phyloP scores from a whole-genome alignment of 1,140 invertebrate species.

The Aricia agestis region DNA sequence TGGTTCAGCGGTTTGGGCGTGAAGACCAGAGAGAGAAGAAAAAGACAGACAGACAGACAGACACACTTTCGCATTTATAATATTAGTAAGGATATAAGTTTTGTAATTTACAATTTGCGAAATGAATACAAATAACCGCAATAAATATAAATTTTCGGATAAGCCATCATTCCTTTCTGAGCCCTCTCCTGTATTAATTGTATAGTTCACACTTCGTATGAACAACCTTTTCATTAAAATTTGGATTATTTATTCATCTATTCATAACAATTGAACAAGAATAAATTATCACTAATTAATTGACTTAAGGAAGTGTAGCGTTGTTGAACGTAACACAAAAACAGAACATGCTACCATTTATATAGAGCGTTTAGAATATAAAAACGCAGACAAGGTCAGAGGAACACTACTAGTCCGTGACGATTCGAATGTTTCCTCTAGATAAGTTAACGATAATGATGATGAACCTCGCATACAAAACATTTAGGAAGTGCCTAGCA shows the following conservation, averaged over 20 bases:
- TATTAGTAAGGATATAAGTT: too few relatives aligned
- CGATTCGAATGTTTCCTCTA: background rate
- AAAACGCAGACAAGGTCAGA: background rate
- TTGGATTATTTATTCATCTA: background rate
- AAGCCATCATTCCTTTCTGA: too few relatives aligned
- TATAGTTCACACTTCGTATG: background rate
- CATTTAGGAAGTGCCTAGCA: background rate
- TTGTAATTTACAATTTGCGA: too few relatives aligned
- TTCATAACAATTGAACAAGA: background rate
- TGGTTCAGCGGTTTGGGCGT: too few relatives aligned
- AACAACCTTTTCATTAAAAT: background rate
- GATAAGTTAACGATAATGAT: background rate
- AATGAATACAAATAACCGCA: too few relatives aligned
- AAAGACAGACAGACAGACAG: too few relatives aligned
- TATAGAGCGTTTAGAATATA: constrained; percentile 11
- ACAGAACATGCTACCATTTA: constrained; percentile 1
- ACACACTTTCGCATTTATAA: too few relatives aligned
- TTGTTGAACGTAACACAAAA: constrained; percentile 1
- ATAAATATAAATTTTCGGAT: too few relatives aligned
- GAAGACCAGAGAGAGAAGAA: too few relatives aligned
- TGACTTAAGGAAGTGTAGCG: constrained; percentile 11
- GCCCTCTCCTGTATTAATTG: background rate
- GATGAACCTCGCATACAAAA: background rate
- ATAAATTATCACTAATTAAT: constrained; percentile 9
- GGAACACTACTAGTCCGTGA: background rate